Conservation (phyloP, 2,113 vertebrate species). For the Tachysurus fulvidraco region DNA sequence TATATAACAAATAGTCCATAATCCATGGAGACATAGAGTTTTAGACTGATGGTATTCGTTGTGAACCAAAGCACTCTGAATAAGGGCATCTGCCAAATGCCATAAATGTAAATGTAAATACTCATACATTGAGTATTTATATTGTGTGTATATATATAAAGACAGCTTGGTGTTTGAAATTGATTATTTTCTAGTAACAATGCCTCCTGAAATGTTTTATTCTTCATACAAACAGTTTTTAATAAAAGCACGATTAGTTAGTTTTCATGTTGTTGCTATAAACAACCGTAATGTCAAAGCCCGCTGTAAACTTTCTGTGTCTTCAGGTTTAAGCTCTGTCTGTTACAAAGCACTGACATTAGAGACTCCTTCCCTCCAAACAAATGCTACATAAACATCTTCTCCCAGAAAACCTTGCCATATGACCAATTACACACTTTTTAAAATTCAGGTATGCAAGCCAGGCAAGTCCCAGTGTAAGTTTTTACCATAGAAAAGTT, state of each 20-base stretch:
- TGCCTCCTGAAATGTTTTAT: background rate
- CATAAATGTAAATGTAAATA: too few relatives aligned
- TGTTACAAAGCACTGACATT: background rate
- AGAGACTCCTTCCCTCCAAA: background rate
- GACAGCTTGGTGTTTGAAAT: background rate
- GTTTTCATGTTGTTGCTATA: background rate
- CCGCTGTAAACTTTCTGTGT: background rate
- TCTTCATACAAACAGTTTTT: background rate
- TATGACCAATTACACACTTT: background rate
- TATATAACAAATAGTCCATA: background rate
- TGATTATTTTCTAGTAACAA: background rate
- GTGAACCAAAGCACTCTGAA: too few relatives aligned
- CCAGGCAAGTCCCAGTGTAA: background rate
- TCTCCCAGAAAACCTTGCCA: background rate
- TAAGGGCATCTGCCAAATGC: too few relatives aligned
- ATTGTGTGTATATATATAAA: too few relatives aligned
- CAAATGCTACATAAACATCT: background rate
- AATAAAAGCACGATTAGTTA: background rate
- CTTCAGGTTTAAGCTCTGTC: background rate
- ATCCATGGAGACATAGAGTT: background rate
- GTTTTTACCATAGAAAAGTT: background rate
- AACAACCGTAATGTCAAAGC: background rate
- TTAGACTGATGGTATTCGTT: too few relatives aligned
- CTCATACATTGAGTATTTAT: too few relatives aligned
- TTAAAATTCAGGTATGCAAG: background rate